Evolutionary conservation across 30 jellyfish, hydroid and myxozoan genomes (phyloP).

Genomic region (Cassiopea xamachana): DNA sequence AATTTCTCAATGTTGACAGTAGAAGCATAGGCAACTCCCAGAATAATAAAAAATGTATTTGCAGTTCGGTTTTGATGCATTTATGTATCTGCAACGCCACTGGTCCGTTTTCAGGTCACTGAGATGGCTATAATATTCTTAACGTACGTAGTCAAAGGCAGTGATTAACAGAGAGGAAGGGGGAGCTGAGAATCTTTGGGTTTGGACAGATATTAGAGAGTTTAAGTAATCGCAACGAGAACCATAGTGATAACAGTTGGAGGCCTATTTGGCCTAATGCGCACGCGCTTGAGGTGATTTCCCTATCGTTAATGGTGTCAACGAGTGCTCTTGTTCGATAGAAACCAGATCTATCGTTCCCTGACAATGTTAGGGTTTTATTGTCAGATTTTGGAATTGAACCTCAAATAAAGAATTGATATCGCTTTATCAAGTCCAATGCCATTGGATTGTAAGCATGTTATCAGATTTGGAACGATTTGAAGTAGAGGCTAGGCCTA

Average conservation of each 20-base stretch:
- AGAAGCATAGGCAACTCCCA: too few relatives aligned
- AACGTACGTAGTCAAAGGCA: too few relatives aligned
- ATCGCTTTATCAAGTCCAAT: not conserved
- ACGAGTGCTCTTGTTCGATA: not conserved
- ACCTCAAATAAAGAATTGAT: not conserved
- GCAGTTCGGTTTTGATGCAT: too few relatives aligned
- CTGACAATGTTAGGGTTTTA: conserved; percentile 4
- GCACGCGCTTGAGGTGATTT: conserved; percentile 32
- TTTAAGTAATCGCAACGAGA: conserved; percentile 30
- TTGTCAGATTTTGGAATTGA: not conserved
- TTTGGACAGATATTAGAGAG: not conserved
- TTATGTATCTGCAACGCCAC: too few relatives aligned
- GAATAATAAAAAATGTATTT: too few relatives aligned
- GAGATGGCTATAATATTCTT: too few relatives aligned
- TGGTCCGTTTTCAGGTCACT: too few relatives aligned
- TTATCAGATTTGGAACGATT: not conserved
- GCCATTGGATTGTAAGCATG: not conserved
- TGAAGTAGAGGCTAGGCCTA: not conserved
- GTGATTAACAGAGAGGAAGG: too few relatives aligned
- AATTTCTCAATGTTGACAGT: too few relatives aligned
- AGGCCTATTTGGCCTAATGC: not conserved
- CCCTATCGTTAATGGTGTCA: conserved; percentile 30
- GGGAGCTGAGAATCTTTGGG: too few relatives aligned
- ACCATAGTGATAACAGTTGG: conserved; percentile 41
- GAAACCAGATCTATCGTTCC: conserved; percentile 31